Evolutionary conservation across 2,797 vertebrate species (phyloP).

Genomic region (Cetoscarus ocellatus): DNA sequence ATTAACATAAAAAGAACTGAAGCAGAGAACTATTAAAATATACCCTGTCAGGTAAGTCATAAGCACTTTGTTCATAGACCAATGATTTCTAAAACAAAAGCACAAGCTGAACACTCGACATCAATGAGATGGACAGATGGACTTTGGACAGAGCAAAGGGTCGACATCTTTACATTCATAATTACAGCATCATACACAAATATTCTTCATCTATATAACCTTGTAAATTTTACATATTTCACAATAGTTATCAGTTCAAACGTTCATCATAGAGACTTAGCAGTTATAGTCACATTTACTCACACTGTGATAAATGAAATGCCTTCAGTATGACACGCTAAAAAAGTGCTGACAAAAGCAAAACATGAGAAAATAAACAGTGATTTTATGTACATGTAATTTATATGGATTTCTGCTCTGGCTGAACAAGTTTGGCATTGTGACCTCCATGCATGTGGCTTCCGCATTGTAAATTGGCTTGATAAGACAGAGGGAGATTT

Average conservation of each 20-base stretch:
- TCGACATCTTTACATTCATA: conserved; percentile 62
- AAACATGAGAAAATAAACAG: conserved; percentile 19
- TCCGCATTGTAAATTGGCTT: conserved; percentile 8
- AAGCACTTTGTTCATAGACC: conserved; percentile 50
- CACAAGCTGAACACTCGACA: conserved; percentile 28
- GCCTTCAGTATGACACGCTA: conserved; percentile 61
- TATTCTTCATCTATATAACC: conserved; percentile 57
- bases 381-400: conserved; percentile 63
- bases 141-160: conserved; percentile 42
- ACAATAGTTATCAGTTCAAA: conserved; percentile 64
- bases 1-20: conserved; percentile 8
- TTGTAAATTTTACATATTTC: conserved; percentile 63
- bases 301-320: conserved; percentile 65
- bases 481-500: conserved; percentile 22
- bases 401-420: conserved; percentile 16
- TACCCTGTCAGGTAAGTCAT: conserved; percentile 37
- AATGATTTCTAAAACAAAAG: conserved; percentile 37
- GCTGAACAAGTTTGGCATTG: conserved; percentile 22
- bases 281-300: conserved; percentile 68
- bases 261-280: conserved; percentile 74
- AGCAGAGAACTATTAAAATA: background rate
- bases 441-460: conserved; percentile 4
- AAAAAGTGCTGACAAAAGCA: conserved; percentile 44
- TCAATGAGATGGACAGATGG: conserved; percentile 37
- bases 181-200: conserved; percentile 72